A percentile compares a stretch with the other conserved stretches of the same genome.
These are phyloP conservation scores for Bilobella aurantiaca DNA, from an alignment of 1,140 invertebrate genomes.

Conservation along the genomic window DNA sequence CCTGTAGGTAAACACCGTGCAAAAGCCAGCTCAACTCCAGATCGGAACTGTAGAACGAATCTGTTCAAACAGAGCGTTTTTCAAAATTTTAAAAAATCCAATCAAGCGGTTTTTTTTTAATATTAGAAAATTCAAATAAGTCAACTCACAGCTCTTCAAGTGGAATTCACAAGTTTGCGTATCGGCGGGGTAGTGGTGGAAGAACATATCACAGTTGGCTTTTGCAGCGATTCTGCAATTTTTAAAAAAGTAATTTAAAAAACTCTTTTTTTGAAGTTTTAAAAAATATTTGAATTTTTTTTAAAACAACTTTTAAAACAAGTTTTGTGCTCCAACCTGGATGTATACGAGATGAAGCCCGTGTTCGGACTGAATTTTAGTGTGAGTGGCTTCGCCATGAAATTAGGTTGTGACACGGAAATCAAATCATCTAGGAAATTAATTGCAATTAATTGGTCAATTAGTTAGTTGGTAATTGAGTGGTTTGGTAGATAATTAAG, in stretches of 20 bases:
- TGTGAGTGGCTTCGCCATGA: slow-evolving; percentile 16
- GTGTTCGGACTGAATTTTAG: slow-evolving; percentile 15
- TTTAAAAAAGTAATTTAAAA: not conserved
- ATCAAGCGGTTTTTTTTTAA: too few relatives aligned
- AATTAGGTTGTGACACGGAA: slow-evolving; percentile 5
- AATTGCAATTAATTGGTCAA: too few relatives aligned
- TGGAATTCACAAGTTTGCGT: slow-evolving; percentile 9
- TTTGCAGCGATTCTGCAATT: not conserved
- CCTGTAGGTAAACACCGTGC: slow-evolving; percentile 9
- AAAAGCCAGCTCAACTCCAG: slow-evolving; percentile 17
- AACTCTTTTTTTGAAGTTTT: not conserved
- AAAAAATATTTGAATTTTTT: not conserved
- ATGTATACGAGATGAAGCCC: slow-evolving; percentile 24
- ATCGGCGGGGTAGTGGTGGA: slow-evolving; percentile 4
- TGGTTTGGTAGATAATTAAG: too few relatives aligned
- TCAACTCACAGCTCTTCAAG: slow-evolving; percentile 6
- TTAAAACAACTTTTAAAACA: not conserved
- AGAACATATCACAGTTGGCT: slow-evolving; percentile 9
- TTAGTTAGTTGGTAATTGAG: too few relatives aligned
- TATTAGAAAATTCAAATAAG: not conserved
- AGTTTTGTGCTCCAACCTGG: slow-evolving; percentile 4
- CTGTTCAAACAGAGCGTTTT: not conserved
- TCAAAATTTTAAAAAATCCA: not conserved
- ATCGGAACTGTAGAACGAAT: slow-evolving; percentile 17
- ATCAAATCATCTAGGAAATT: slow-evolving; percentile 12